phyloP scores from a whole-genome alignment of 2,888 invertebrate species.

The Hipparchia sbordonii region DNA sequence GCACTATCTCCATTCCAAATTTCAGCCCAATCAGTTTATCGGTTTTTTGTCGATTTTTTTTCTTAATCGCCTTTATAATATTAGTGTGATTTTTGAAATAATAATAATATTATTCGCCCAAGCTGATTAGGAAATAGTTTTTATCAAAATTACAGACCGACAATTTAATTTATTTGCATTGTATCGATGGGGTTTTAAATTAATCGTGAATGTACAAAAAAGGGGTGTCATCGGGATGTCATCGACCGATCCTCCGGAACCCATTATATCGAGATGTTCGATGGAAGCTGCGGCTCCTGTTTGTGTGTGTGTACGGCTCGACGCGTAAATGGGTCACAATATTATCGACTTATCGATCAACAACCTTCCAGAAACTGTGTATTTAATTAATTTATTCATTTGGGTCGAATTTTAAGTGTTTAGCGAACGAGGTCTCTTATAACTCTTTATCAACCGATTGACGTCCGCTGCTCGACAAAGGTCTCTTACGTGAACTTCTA shows the following conservation, averaged over 20 bases:
- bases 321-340: constrained; percentile 5
- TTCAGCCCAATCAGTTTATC: too few species aligned
- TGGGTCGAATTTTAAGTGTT: neutral
- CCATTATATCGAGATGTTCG: constrained; percentile 8
- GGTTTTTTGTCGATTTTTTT: too few species aligned
- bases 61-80: too few species aligned
- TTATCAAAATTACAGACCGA: too few species aligned
- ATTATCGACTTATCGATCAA: constrained; percentile 14
- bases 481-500: too few species aligned
- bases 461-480: too few species aligned
- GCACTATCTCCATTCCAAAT: too few species aligned
- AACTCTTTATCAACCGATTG: too few species aligned
- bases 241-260: neutral
- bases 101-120: too few species aligned
- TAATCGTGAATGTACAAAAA: neutral
- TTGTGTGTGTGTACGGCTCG: neutral
- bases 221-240: constrained; percentile 9
- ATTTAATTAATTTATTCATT: constrained; percentile 7
- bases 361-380: neutral
- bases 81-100: too few species aligned
- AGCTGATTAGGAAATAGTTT: too few species aligned
- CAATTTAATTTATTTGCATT: too few species aligned
- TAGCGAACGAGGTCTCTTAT: neutral
- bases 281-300: neutral
- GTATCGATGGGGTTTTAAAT: neutral